These are phyloP conservation scores for Nymphalis io DNA, from an alignment of 1,140 invertebrate genomes.

Conservation along the genomic window DNA sequence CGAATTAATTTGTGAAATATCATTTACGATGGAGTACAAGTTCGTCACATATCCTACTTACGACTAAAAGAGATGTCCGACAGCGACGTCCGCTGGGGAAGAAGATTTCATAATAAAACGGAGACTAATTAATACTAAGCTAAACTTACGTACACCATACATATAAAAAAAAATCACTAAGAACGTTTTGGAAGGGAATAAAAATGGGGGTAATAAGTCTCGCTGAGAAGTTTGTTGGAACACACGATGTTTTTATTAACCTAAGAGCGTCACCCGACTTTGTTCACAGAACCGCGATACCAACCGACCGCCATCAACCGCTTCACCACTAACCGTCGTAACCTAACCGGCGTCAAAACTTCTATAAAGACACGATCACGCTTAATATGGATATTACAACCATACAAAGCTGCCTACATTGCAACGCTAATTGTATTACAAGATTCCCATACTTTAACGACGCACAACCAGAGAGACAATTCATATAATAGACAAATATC, in stretches of 20 bases:
- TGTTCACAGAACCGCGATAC: slow-evolving; percentile 46
- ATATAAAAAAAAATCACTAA: slow-evolving; percentile 38
- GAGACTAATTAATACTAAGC: slow-evolving; percentile 44
- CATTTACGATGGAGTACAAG: slow-evolving; percentile 25
- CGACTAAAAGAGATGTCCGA: slow-evolving; percentile 59
- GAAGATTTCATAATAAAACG: slow-evolving; percentile 26
- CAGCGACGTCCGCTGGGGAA: slow-evolving; percentile 40
- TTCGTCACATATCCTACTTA: slow-evolving; percentile 67
- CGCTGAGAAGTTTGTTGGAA: slow-evolving; percentile 75
- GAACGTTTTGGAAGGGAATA: slow-evolving; percentile 27
- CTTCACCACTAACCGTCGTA: slow-evolving; percentile 34
- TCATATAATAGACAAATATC: neutral
- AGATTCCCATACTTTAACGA: slow-evolving; percentile 24
- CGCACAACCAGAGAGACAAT: slow-evolving; percentile 36
- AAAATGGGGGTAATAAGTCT: slow-evolving; percentile 46
- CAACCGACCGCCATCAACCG: slow-evolving; percentile 40
- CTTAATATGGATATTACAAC: slow-evolving; percentile 12
- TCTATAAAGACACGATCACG: slow-evolving; percentile 18
- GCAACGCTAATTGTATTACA: slow-evolving; percentile 20
- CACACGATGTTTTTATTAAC: slow-evolving; percentile 70
- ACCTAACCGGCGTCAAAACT: slow-evolving; percentile 9
- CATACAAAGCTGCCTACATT: slow-evolving; percentile 18
- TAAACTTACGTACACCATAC: slow-evolving; percentile 49
- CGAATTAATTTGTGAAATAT: slow-evolving; percentile 32
- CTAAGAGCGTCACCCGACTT: slow-evolving; percentile 59